These are phyloP conservation scores for Scelioninae gen. 1 DNA, from an alignment of 2,888 invertebrate species.

Conservation along the genomic window DNA sequence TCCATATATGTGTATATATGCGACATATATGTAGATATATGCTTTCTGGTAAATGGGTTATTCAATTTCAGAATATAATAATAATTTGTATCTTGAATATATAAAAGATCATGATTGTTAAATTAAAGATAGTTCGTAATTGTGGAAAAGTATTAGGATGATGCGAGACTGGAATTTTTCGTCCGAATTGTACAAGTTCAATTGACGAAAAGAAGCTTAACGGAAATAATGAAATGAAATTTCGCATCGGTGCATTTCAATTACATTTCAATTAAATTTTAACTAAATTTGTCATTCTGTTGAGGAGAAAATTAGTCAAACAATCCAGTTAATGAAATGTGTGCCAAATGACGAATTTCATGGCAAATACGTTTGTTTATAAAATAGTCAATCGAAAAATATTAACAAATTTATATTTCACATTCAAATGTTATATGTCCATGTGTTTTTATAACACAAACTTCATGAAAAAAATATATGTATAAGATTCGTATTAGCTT, in stretches of 20 bases:
- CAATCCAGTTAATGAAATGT: constrained; percentile 41
- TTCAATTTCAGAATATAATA: too few relatives aligned
- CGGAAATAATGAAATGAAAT: constrained; percentile 54
- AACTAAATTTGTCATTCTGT: constrained; percentile 47
- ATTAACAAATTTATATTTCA: too few relatives aligned
- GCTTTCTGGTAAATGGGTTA: too few relatives aligned
- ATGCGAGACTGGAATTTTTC: constrained; percentile 9
- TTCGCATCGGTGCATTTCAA: constrained; percentile 52
- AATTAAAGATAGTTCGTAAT: too few relatives aligned
- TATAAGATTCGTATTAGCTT: too few relatives aligned
- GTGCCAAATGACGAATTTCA: constrained; percentile 22
- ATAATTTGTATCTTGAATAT: too few relatives aligned
- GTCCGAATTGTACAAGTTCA: constrained; percentile 16
- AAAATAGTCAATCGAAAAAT: background rate
- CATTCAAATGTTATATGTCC: too few relatives aligned
- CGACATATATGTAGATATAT: too few relatives aligned
- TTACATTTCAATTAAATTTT: constrained; percentile 54
- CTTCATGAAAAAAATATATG: too few relatives aligned
- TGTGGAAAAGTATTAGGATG: background rate
- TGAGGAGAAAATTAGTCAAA: constrained; percentile 54
- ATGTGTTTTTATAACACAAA: too few relatives aligned
- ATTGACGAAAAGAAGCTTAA: constrained; percentile 58
- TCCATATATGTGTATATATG: too few relatives aligned
- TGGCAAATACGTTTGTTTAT: constrained; percentile 11
- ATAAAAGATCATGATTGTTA: too few relatives aligned